phyloP scores from a whole-genome alignment of 2,797 vertebrate species.

The Todus mexicanus region DNA sequence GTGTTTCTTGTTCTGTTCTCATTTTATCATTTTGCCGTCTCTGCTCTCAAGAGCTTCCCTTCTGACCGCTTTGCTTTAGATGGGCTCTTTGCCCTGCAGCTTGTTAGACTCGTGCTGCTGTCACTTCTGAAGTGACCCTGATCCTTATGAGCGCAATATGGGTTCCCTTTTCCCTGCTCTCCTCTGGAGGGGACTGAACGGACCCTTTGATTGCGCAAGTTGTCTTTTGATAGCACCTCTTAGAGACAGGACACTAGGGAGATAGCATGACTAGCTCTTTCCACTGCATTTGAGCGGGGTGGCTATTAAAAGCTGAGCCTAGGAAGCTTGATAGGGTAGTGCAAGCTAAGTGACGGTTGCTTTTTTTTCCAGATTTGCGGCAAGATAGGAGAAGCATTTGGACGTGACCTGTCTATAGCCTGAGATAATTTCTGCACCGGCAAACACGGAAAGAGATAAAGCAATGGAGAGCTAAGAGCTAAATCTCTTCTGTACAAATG shows the following conservation, averaged over 20 bases:
- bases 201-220: neutral
- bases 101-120: neutral
- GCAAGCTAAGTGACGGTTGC: neutral
- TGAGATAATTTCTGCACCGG: conserved; percentile 16
- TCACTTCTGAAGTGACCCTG: accelerated
- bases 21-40: neutral
- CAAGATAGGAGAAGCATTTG: neutral
- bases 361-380: neutral
- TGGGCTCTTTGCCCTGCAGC: neutral
- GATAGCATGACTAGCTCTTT: neutral
- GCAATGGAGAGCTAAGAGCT: conserved; percentile 22
- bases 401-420: neutral
- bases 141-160: accelerated
- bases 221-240: neutral
- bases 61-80: neutral
- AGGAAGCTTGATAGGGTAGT: neutral
- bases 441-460: neutral
- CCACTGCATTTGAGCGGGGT: neutral
- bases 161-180: neutral
- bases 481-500: conserved; percentile 14
- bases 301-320: neutral
- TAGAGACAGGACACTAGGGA: neutral
- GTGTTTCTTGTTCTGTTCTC: neutral
- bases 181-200: neutral
- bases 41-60: neutral